Percentiles rank a stretch among this genome's conserved stretches.
phyloP scores from a whole-genome alignment of 2,113 vertebrate species.

The Anhinga rufa region DNA sequence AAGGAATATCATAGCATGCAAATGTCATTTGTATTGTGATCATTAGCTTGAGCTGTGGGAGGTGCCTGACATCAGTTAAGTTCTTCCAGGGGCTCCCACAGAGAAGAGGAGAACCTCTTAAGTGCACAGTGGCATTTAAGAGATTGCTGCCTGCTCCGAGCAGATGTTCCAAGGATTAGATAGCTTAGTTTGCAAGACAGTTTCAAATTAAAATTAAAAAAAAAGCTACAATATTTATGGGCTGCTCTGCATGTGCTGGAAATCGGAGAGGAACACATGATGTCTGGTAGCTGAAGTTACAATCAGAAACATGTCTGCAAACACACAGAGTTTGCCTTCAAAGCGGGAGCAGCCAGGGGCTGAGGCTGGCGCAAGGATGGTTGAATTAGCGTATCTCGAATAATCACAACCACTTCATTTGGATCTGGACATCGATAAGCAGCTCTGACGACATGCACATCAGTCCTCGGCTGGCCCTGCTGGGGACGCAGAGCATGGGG shows the following conservation, averaged over 20 bases:
- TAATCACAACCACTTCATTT: not conserved
- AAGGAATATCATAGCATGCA: constrained; percentile 52
- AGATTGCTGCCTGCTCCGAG: constrained; percentile 42
- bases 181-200: constrained; percentile 25
- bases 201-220: constrained; percentile 31
- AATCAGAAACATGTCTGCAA: not conserved
- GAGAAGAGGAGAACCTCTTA: constrained; percentile 23
- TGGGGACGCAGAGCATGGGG: not conserved
- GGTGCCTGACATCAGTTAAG: constrained; percentile 17
- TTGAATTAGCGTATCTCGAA: not conserved
- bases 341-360: not conserved
- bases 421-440: not conserved
- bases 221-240: constrained; percentile 19
- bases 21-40: constrained; percentile 64
- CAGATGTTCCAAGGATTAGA: constrained; percentile 55
- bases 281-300: not conserved
- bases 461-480: not conserved
- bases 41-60: constrained; percentile 64
- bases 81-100: constrained; percentile 37
- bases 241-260: not conserved
- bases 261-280: not conserved
- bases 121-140: constrained; percentile 44
- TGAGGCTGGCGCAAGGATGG: not conserved
- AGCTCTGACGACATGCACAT: not conserved
- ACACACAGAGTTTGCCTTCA: not conserved